A percentile compares a stretch with the other conserved stretches of the same genome.
These are phyloP conservation scores for Elmis aenea DNA, from an alignment of 2,888 invertebrate genomes.

Conservation along the genomic window DNA sequence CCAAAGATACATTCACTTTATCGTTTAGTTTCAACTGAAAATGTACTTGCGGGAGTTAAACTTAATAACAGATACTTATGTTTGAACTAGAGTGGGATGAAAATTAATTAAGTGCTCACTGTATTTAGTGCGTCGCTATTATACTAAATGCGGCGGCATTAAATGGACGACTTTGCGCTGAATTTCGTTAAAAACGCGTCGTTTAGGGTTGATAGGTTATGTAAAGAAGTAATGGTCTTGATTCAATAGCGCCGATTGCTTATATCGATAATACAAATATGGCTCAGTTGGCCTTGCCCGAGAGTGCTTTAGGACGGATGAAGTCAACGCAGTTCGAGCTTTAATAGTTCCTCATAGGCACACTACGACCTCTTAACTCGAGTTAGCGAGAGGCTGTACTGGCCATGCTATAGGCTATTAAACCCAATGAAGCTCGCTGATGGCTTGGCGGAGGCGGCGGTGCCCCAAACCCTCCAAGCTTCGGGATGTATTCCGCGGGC, in stretches of 20 bases:
- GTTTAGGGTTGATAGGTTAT: too few species aligned
- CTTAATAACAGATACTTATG: too few species aligned
- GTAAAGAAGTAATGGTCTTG: too few species aligned
- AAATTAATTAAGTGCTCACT: too few species aligned
- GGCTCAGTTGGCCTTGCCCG: conserved; percentile 11
- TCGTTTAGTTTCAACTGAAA: too few species aligned
- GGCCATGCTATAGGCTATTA: conserved; percentile 38
- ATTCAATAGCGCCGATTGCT: conserved; percentile 2
- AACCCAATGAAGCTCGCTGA: conserved; percentile 36
- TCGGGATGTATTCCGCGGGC: conserved; percentile 22
- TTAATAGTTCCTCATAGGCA: conserved; percentile 38
- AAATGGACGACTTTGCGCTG: too few species aligned
- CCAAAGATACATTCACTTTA: too few species aligned
- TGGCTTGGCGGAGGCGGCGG: conserved; percentile 22
- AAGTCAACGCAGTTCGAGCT: conserved; percentile 16
- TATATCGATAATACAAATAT: conserved; percentile 17
- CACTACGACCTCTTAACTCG: conserved; percentile 39
- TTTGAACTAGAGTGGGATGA: too few species aligned
- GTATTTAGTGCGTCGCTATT: too few species aligned
- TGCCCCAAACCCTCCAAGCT: conserved; percentile 11
- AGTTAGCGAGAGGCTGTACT: conserved; percentile 31
- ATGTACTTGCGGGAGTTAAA: too few species aligned
- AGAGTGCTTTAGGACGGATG: conserved; percentile 21
- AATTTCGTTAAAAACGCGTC: too few species aligned
- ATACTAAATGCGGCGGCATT: too few species aligned